phyloP scores from a whole-genome alignment of 1,140 invertebrate genomes.

The Orussus abietinus region DNA sequence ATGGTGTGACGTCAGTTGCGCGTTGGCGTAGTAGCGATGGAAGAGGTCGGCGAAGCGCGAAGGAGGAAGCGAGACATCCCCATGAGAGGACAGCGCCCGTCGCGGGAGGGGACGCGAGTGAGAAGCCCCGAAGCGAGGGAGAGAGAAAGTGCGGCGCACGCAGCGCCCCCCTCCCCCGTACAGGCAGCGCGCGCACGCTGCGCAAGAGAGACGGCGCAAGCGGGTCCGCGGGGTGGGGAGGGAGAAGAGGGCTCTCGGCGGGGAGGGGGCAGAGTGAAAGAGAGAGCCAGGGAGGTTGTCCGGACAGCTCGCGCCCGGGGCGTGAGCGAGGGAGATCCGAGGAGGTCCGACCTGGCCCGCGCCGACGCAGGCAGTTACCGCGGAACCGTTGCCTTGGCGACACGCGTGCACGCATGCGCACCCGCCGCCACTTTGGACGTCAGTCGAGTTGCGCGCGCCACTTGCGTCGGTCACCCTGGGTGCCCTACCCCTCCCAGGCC shows the following conservation, averaged over 20 bases:
- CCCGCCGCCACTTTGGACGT: constrained; percentile 21
- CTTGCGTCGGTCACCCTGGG: constrained; percentile 25
- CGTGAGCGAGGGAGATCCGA: constrained; percentile 34
- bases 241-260: not conserved
- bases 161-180: constrained; percentile 1
- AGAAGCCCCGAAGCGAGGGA: constrained; percentile 18
- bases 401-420: constrained; percentile 47
- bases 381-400: constrained; percentile 53
- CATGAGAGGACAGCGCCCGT: constrained; percentile 11
- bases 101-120: constrained; percentile 16
- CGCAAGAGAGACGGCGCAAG: constrained; percentile 7
- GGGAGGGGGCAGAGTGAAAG: constrained; percentile 15
- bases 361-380: constrained; percentile 47
- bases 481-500: constrained; percentile 7
- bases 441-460: constrained; percentile 25
- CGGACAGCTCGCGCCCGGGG: constrained; percentile 46
- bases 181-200: constrained; percentile 12
- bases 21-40: constrained; percentile 32
- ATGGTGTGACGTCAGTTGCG: constrained; percentile 28
- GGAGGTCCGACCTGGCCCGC: constrained; percentile 35
- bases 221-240: not conserved
- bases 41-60: constrained; percentile 16
- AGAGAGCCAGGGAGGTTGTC: constrained; percentile 20
- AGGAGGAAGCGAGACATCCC: constrained; percentile 13
- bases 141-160: constrained; percentile 24